A percentile compares a stretch with the other conserved stretches of the same genome.
Evolutionary conservation across 2,113 vertebrate genomes (phyloP).

Genomic region (Channa argus): DNA sequence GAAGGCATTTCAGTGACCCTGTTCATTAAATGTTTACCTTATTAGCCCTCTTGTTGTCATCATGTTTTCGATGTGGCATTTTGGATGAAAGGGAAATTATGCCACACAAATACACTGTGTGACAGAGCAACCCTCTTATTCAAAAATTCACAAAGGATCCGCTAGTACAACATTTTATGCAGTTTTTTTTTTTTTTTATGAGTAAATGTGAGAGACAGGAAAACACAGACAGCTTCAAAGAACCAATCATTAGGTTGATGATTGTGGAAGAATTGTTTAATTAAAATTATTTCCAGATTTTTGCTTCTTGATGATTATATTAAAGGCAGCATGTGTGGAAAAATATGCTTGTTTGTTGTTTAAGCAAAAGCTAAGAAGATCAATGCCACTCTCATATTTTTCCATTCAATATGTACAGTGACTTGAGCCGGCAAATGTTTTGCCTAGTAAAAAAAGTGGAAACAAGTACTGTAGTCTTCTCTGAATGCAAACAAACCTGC

Average conservation of each 20-base stretch:
- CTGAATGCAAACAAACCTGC: too few species aligned
- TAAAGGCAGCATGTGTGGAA: constrained; percentile 5
- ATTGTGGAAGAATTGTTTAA: not conserved
- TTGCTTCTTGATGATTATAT: not conserved
- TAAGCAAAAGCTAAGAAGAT: not conserved
- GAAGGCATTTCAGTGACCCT: constrained; percentile 62
- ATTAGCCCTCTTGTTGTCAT: constrained; percentile 71
- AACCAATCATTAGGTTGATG: constrained; percentile 11
- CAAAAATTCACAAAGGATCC: constrained; percentile 54
- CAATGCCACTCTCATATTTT: not conserved
- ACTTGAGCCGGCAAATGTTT: too few species aligned
- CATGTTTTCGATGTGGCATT: constrained; percentile 68
- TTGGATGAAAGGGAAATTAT: constrained; percentile 67
- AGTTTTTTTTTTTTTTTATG: constrained; percentile 26
- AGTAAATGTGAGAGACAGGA: not conserved
- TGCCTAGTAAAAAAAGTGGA: not conserved
- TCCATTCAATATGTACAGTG: not conserved
- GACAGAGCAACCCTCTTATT: constrained; percentile 40
- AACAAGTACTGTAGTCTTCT: not conserved
- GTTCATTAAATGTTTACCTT: constrained; percentile 74
- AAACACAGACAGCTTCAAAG: constrained; percentile 11
- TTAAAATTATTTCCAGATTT: not conserved
- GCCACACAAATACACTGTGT: constrained; percentile 46
- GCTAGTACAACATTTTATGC: constrained; percentile 11
- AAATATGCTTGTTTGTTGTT: not conserved